Conservation (phyloP, 2,888 invertebrate species). For the Hirudinaria manillensis region DNA sequence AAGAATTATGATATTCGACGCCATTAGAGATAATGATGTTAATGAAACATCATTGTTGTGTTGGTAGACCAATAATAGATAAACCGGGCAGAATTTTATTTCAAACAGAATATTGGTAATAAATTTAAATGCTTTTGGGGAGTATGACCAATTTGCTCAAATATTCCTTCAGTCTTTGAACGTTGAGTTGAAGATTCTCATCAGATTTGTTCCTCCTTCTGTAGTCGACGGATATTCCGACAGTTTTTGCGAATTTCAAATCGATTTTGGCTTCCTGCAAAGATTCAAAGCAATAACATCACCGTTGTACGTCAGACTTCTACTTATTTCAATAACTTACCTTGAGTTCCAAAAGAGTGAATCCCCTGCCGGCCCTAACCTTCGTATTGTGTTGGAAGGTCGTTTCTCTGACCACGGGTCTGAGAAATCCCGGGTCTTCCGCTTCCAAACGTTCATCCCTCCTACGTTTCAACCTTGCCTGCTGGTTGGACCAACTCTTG, state of each 20-base stretch:
- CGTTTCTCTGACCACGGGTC: slow-evolving; percentile 89
- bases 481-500: slow-evolving; percentile 98
- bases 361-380: slow-evolving; percentile 88
- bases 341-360: slow-evolving; percentile 89
- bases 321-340: slow-evolving; percentile 43
- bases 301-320: no score
- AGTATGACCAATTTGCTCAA: slow-evolving; percentile 88
- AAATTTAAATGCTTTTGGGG: slow-evolving; percentile 72
- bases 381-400: slow-evolving; percentile 91
- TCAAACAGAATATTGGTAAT: slow-evolving; percentile 36
- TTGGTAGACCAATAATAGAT: no score
- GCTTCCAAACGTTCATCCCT: slow-evolving; percentile 74
- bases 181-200: slow-evolving; percentile 78
- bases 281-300: neutral
- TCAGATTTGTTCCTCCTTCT: slow-evolving; percentile 90
- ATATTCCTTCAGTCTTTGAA: slow-evolving; percentile 93
- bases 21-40: no score
- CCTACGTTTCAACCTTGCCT: slow-evolving; percentile 84
- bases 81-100: no score
- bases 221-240: slow-evolving; percentile 92
- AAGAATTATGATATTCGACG: no score
- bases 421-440: slow-evolving; percentile 77
- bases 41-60: no score
- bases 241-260: slow-evolving; percentile 76
- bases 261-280: slow-evolving; percentile 76